Conservation (phyloP, 2,888 invertebrate species). For the Leucoma salicis region DNA sequence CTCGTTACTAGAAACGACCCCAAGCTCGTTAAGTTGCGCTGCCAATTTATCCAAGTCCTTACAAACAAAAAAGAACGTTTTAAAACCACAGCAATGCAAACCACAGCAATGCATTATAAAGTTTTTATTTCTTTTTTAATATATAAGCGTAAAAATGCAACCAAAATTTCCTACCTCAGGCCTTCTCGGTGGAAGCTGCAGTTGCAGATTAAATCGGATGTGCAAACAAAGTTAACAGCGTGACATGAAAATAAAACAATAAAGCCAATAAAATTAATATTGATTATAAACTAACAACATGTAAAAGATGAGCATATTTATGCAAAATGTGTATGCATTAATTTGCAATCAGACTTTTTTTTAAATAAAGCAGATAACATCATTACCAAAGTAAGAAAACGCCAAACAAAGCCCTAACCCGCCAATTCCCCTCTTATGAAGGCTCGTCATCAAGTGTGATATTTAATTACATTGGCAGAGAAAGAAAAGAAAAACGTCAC, state of each 20-base stretch:
- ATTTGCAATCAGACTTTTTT: too few relatives aligned
- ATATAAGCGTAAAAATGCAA: slow-evolving; percentile 18
- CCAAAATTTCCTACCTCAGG: slow-evolving; percentile 89
- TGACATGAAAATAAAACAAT: slow-evolving; percentile 77
- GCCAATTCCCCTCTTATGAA: too few relatives aligned
- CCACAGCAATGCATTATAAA: neutral
- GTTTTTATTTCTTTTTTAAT: neutral
- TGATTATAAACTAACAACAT: too few relatives aligned
- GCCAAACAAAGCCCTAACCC: too few relatives aligned
- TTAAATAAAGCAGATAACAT: too few relatives aligned
- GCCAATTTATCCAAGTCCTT: slow-evolving; percentile 98
- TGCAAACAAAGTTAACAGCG: slow-evolving; percentile 79
- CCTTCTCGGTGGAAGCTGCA: slow-evolving; percentile 92
- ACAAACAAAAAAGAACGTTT: slow-evolving; percentile 13
- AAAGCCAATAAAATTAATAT: slow-evolving; percentile 60
- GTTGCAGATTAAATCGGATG: slow-evolving; percentile 57
- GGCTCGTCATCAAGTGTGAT: too few relatives aligned
- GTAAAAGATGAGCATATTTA: too few relatives aligned
- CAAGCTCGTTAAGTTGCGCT: slow-evolving; percentile 97
- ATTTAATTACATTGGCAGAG: too few relatives aligned
- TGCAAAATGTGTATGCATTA: too few relatives aligned
- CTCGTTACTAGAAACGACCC: slow-evolving; percentile 89
- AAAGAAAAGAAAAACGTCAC: too few relatives aligned
- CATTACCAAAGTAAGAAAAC: too few relatives aligned
- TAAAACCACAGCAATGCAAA: neutral